Base-by-base conservation (phyloP, 2,888 invertebrate genomes). In the Drosophila multiciliata region DNA sequence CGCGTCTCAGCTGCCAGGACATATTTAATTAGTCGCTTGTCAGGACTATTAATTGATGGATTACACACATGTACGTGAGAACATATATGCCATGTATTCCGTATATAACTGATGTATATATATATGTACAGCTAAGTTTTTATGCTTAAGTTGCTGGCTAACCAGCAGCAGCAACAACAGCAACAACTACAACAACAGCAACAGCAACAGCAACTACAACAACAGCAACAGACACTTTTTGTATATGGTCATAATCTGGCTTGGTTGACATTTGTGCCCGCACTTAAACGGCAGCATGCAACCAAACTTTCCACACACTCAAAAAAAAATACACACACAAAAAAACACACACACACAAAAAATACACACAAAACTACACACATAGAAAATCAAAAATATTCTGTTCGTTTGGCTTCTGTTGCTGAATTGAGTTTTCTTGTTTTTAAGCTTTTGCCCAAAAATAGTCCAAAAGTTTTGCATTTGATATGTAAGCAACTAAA, bases 1-100 rank as follows among this genome's bases (percentile, higher is more conserved):
- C 59, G 68, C 69, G 53, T 62, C 61, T 60, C 64, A 69, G 66
- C 75, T 72, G 75, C 59, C 85, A 67, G 73, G 80, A 80, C 81
- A 75, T 69, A 86, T 83, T 83, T 83, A 83, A 83, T 83, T 83
- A 83, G 86, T 74, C 80, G 78, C 83, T 74, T 83, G 85, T 86
- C 86, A 80, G 72, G 70, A 73, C 80, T 78, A 78, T 78, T 83
- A 83, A 85, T 85, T 83, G 85, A 83, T 83, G 85, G 83, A 85
- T 83, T 85, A 76, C 72, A 65, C 65, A 65, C 66, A 66, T 73
- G 59, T 40, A 65, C 26, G 40, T 50, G 35, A 20, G 40, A 20
- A 52, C 35, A 55, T 60, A 23, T 32, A 29, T 38, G 15, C 35
- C 40, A 61, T 20, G 20, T n/a, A 33, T 38, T 48, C 52, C 29